Conservation (phyloP, 2,888 invertebrate species). For the Smittia aterrima region DNA sequence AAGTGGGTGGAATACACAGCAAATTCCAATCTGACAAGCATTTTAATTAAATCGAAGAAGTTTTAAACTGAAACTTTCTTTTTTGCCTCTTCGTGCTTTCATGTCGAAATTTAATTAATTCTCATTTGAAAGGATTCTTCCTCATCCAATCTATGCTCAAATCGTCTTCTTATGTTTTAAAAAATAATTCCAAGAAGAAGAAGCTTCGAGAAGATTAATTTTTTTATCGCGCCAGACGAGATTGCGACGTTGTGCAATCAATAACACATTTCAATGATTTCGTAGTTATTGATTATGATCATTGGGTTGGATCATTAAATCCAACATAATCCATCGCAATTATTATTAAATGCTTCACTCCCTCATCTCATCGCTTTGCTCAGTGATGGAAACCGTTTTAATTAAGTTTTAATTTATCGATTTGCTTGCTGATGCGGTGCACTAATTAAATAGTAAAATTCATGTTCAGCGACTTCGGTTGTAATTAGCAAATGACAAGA, state of each 20-base stretch:
- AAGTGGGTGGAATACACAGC: neutral
- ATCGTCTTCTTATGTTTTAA: too few relatives aligned
- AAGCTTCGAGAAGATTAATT: too few relatives aligned
- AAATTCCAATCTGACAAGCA: conserved; percentile 35
- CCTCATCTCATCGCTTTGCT: too few relatives aligned
- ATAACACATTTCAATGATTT: too few relatives aligned
- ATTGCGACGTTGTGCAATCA: too few relatives aligned
- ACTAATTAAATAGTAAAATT: neutral
- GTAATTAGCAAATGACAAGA: too few relatives aligned
- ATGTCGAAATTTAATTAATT: conserved; percentile 1
- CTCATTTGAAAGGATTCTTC: neutral
- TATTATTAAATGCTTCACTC: neutral
- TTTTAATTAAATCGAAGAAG: conserved; percentile 38
- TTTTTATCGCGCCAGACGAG: too few relatives aligned
- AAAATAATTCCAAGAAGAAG: too few relatives aligned
- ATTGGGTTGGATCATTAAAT: neutral
- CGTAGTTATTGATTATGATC: neutral
- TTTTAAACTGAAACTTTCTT: conserved; percentile 14
- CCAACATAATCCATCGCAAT: neutral
- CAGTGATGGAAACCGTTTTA: neutral
- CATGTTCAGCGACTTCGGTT: too few relatives aligned
- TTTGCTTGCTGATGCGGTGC: neutral
- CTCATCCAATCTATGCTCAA: neutral
- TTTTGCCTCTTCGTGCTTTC: neutral
- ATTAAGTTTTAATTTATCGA: conserved; percentile 1